Percentiles rank a stretch among this genome's conserved stretches.
Evolutionary conservation across 1,140 invertebrate genomes (phyloP).

Genomic region (Prorops nasuta): DNA sequence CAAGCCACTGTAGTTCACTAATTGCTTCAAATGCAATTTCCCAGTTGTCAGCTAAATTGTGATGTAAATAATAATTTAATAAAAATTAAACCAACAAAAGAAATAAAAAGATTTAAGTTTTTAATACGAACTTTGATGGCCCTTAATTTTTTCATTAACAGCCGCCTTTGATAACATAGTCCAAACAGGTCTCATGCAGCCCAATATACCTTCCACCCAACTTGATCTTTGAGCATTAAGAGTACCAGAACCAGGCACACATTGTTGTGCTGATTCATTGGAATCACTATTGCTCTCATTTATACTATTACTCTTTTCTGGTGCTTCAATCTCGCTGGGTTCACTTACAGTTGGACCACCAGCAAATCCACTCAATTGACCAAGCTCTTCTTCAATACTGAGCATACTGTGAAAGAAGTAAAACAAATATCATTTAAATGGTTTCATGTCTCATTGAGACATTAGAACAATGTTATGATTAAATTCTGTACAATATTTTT

Average conservation of each 20-base stretch:
- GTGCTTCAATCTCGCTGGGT: conserved; percentile 44
- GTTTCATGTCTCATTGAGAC: background rate
- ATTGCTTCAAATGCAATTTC: conserved; percentile 94
- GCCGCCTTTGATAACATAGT: conserved; percentile 80
- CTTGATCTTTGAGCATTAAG: conserved; percentile 60
- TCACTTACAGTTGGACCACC: conserved; percentile 42
- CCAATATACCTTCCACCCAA: conserved; percentile 81
- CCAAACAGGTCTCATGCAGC: conserved; percentile 82
- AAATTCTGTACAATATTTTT: no score
- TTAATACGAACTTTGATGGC: conserved; percentile 51
- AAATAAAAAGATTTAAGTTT: conserved; percentile 2
- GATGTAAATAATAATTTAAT: background rate
- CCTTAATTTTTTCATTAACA: conserved; percentile 67
- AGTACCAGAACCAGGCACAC: conserved; percentile 36
- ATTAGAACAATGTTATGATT: no score
- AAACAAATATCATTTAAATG: conserved; percentile 2
- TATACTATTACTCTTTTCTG: conserved; percentile 44
- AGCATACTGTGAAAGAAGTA: conserved; percentile 60
- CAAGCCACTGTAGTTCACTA: conserved; percentile 88
- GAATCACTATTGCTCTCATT: conserved; percentile 42
- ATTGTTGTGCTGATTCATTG: conserved; percentile 42
- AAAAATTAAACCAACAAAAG: no score
- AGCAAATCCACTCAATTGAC: conserved; percentile 55
- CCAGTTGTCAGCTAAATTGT: conserved; percentile 71
- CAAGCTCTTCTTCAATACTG: conserved; percentile 67